Evolutionary conservation across 2,113 vertebrate genomes (phyloP).

Genomic region (Oryzias melastigma): DNA sequence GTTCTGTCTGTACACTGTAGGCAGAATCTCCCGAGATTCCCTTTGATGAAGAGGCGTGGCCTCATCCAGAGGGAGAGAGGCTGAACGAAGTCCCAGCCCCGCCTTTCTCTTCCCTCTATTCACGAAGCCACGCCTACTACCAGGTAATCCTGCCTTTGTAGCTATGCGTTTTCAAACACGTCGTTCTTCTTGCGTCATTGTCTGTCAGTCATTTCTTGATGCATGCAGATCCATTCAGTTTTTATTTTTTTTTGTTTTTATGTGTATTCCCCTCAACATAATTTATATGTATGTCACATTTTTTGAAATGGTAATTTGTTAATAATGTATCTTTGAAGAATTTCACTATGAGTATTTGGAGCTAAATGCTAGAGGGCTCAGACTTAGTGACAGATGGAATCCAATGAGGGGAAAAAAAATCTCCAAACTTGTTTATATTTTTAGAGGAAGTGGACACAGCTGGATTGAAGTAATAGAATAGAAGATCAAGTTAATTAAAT

Average conservation of each 20-base stretch:
- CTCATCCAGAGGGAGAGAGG: constrained; percentile 60
- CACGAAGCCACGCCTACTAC: constrained; percentile 62
- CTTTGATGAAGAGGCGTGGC: constrained; percentile 63
- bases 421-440: constrained; percentile 20
- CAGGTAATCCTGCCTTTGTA: constrained; percentile 59
- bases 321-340: too few species aligned
- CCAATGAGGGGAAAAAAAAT: constrained; percentile 8
- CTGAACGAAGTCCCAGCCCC: constrained; percentile 54
- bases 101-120: constrained; percentile 70
- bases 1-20: constrained; percentile 66
- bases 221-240: constrained; percentile 8
- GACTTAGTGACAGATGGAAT: constrained; percentile 30
- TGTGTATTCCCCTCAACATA: background rate
- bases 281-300: too few species aligned
- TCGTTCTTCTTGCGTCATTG: background rate
- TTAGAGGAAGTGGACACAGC: constrained; percentile 14
- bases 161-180: constrained; percentile 13
- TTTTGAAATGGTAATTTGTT: too few species aligned
- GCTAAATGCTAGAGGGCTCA: constrained; percentile 19
- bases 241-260: background rate
- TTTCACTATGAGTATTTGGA: constrained; percentile 2
- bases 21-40: constrained; percentile 68
- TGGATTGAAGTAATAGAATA: background rate
- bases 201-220: background rate
- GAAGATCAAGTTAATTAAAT: background rate